Evolutionary conservation across 1,140 invertebrate species (phyloP).

Genomic region (Eufriesea mexicana): DNA sequence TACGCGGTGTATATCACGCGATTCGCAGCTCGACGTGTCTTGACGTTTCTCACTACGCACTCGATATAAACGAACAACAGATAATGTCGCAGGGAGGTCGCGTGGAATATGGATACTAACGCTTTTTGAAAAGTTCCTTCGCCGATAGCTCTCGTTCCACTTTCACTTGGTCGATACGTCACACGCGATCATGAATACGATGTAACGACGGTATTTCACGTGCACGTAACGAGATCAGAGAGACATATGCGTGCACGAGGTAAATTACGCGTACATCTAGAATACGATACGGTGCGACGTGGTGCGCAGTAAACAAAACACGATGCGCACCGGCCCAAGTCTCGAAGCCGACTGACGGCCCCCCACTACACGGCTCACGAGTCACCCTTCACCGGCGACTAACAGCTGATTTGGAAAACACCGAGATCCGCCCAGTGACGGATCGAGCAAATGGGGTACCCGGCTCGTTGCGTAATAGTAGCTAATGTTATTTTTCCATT

Average conservation of each 20-base stretch:
- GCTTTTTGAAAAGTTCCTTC: neutral
- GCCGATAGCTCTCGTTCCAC: conserved; percentile 11
- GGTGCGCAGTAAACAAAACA: neutral
- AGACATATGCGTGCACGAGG: conserved; percentile 1
- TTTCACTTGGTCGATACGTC: conserved; percentile 26
- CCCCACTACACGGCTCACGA: conserved; percentile 35
- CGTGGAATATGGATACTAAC: conserved; percentile 5
- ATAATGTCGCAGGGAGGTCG: neutral
- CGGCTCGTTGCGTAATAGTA: conserved; percentile 29
- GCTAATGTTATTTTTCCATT: conserved; percentile 23
- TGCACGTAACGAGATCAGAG: neutral
- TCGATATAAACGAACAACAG: neutral
- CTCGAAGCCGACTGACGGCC: conserved; percentile 65
- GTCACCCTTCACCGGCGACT: conserved; percentile 62
- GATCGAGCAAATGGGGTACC: neutral
- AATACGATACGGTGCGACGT: neutral
- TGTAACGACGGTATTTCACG: neutral
- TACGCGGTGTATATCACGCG: neutral
- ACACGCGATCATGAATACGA: neutral
- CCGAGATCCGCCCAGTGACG: conserved; percentile 55
- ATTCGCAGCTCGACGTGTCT: neutral
- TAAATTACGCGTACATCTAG: neutral
- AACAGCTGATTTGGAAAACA: conserved; percentile 79
- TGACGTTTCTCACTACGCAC: neutral
- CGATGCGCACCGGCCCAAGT: conserved; percentile 49